Percentiles rank a stretch among this genome's conserved stretches.
Conservation (phyloP, 53 echinoderm and acorn worm species). For the Mesocentrotus franciscanus region DNA sequence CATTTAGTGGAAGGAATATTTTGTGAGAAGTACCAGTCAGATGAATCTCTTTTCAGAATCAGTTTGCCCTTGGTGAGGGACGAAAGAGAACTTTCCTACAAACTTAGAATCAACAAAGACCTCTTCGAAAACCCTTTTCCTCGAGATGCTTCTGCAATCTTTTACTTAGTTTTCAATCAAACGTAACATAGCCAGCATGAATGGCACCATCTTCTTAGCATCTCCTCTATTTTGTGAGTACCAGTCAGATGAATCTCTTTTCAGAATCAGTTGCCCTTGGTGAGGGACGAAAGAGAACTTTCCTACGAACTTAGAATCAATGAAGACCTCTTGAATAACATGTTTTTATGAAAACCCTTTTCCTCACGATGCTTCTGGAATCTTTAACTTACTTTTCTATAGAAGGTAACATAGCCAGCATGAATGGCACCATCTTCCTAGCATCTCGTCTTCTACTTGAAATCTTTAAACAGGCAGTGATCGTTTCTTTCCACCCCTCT, state of each 20-base stretch:
- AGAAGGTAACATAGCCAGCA: not conserved
- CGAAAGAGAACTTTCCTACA: not conserved
- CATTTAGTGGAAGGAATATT: too few relatives aligned
- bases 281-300: not conserved
- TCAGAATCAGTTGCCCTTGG: not conserved
- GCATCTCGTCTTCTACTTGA: not conserved
- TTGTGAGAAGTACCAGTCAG: not conserved
- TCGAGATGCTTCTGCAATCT: not conserved
- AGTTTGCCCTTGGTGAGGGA: not conserved
- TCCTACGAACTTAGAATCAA: not conserved
- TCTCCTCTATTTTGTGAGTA: not conserved
- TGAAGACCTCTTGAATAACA: not conserved
- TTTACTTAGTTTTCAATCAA: not conserved
- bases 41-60: not conserved
- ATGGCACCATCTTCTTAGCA: not conserved
- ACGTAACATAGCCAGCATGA: not conserved
- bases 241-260: not conserved
- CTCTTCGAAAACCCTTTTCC: not conserved
- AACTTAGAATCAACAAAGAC: not conserved
- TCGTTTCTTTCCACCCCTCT: not conserved
- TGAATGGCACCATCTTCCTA: slow-evolving; percentile 13
- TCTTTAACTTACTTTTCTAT: not conserved
- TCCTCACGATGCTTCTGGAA: not conserved
- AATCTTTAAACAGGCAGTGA: slow-evolving; percentile 6
- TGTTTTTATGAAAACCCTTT: not conserved